phyloP scores from a whole-genome alignment of 35 echinoderm and acorn worm genomes.

The Patiria miniata region DNA sequence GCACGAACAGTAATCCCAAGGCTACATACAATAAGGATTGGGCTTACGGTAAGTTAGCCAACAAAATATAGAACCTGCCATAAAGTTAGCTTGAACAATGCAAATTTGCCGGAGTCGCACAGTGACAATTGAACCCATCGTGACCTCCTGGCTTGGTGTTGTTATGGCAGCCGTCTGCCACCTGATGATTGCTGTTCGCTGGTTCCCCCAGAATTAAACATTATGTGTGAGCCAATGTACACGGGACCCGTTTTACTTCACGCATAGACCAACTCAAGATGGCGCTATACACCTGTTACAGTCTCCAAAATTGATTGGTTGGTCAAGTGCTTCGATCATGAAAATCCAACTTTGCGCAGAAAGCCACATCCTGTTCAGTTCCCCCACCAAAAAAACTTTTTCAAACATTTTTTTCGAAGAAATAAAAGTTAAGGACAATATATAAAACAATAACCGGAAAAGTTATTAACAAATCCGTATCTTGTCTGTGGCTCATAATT shows the following conservation, averaged over 20 bases:
- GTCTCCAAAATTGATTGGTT: background rate
- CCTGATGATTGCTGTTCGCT: background rate
- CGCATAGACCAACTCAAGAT: background rate
- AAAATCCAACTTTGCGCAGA: no score
- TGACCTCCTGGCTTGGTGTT: conserved; percentile 47
- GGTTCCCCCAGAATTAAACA: background rate
- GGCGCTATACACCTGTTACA: conserved; percentile 9
- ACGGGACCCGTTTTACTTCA: background rate
- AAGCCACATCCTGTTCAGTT: no score
- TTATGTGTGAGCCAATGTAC: background rate
- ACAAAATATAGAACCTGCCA: conserved; percentile 4
- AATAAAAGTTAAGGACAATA: no score
- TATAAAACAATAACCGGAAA: no score
- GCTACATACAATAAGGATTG: background rate
- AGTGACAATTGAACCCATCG: background rate
- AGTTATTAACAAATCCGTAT: no score
- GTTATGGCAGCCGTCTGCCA: conserved; percentile 27
- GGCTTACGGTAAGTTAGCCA: background rate
- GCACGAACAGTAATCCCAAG: conserved; percentile 1
- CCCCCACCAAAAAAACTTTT: no score
- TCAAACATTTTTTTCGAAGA: no score
- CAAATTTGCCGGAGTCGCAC: background rate
- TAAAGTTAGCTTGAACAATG: background rate
- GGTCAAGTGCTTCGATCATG: no score
- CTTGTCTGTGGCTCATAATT: no score